These are phyloP conservation scores for Arrhopalites spinosus DNA, from an alignment of 2,888 invertebrate species.

Conservation along the genomic window DNA sequence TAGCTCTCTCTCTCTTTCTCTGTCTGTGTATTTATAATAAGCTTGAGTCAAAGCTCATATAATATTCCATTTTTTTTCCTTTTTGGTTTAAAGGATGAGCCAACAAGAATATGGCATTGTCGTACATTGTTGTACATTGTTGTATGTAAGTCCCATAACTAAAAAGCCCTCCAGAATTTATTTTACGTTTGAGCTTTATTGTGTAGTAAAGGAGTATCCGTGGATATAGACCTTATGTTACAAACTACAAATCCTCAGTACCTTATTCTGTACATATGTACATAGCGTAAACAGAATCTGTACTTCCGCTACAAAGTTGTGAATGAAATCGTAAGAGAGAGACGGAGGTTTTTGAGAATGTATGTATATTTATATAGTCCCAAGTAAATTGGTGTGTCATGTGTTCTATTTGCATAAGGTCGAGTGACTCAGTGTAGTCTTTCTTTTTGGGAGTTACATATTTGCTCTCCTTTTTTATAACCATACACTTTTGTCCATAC, in stretches of 20 bases:
- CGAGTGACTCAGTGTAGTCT: too few species aligned
- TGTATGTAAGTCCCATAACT: not conserved
- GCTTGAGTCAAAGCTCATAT: not conserved
- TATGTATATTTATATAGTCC: too few species aligned
- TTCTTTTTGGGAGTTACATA: too few species aligned
- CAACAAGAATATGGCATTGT: not conserved
- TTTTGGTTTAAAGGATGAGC: not conserved
- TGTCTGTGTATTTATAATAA: conserved; percentile 2
- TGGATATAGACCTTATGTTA: too few species aligned
- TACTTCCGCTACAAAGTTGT: conserved; percentile 55
- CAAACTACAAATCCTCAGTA: too few species aligned
- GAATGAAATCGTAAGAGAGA: conserved; percentile 51
- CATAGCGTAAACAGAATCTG: conserved; percentile 56
- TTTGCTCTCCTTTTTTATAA: too few species aligned
- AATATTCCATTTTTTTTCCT: not conserved
- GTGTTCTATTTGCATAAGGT: too few species aligned
- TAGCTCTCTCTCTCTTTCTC: not conserved
- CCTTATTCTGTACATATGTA: not conserved
- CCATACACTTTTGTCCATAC: too few species aligned
- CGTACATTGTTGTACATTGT: not conserved
- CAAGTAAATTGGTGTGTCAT: too few species aligned
- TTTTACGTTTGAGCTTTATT: too few species aligned
- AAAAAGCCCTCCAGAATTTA: not conserved
- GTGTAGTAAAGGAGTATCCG: too few species aligned
- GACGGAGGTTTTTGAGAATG: not conserved